A percentile compares a stretch with the other conserved stretches of the same genome.
These are phyloP conservation scores for Burhinus oedicnemus DNA, from an alignment of 2,113 vertebrate genomes.

Conservation along the genomic window DNA sequence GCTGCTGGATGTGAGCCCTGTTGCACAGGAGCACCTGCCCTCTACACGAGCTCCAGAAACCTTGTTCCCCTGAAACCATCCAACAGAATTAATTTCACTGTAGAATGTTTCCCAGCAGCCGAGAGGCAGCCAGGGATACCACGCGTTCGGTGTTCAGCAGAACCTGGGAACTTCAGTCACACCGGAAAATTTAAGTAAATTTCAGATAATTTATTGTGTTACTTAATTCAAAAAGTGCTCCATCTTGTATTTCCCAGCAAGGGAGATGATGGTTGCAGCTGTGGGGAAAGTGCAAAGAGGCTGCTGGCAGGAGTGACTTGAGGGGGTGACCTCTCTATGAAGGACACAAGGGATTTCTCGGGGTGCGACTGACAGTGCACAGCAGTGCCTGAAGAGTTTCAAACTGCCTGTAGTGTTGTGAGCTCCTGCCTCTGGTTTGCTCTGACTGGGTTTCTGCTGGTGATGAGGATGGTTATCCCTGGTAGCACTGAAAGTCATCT, in stretches of 20 bases:
- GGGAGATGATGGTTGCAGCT: neutral
- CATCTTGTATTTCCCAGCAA: neutral
- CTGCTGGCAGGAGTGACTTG: neutral
- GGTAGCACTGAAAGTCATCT: neutral
- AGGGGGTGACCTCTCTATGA: neutral
- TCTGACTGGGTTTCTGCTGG: neutral
- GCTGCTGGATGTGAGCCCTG: neutral
- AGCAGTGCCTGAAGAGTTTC: neutral
- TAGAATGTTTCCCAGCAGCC: neutral
- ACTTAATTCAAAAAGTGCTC: neutral
- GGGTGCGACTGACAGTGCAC: neutral
- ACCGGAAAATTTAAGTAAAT: neutral
- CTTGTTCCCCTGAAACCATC: neutral
- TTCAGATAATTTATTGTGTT: neutral
- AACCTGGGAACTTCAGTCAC: neutral
- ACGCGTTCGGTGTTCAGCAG: rapidly evolving
- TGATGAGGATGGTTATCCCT: neutral
- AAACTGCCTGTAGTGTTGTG: neutral
- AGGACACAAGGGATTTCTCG: neutral
- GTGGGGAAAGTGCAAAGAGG: neutral
- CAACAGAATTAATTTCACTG: neutral
- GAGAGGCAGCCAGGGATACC: rapidly evolving
- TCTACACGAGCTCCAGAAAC: rapidly evolving
- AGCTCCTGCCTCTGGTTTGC: neutral
- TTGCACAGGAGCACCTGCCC: neutral